These are phyloP conservation scores for Python bivittatus DNA, from an alignment of 2,113 vertebrate genomes.

Conservation along the genomic window DNA sequence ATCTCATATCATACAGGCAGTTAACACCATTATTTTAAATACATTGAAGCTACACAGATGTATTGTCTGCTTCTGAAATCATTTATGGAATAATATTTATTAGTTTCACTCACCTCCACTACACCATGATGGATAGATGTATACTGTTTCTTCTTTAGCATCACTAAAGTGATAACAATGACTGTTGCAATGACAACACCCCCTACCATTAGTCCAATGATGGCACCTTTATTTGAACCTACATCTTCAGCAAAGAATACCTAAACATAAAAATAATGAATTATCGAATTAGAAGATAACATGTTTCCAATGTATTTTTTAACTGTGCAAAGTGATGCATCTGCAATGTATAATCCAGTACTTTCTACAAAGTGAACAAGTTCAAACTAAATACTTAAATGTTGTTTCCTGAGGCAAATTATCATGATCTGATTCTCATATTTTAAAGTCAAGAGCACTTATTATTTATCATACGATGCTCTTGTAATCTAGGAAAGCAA, in stretches of 20 bases:
- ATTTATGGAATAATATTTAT: neutral
- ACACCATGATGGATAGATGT: slow-evolving; percentile 98
- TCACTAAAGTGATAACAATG: slow-evolving; percentile 98
- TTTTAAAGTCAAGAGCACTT: neutral
- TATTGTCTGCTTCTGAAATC: neutral
- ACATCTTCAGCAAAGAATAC: slow-evolving; percentile 97
- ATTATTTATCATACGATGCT: neutral
- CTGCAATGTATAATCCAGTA: neutral
- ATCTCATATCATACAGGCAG: neutral
- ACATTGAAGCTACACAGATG: neutral
- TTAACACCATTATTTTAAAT: neutral
- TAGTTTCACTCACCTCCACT: slow-evolving; percentile 84
- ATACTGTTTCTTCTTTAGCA: slow-evolving; percentile 99
- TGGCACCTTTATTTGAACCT: slow-evolving; percentile 96
- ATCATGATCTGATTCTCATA: neutral
- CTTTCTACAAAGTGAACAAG: neutral
- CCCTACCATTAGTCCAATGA: slow-evolving; percentile 98
- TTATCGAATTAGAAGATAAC: neutral
- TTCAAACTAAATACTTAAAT: neutral
- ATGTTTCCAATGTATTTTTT: neutral
- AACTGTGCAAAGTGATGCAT: neutral
- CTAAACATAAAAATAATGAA: slow-evolving; percentile 65
- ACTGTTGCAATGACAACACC: slow-evolving; percentile 98
- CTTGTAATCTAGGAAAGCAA: too few species aligned
- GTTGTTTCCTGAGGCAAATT: neutral